Percentiles rank a stretch among this genome's conserved stretches.
phyloP scores from a whole-genome alignment of 2,113 vertebrate genomes.

The Malurus elegans region DNA sequence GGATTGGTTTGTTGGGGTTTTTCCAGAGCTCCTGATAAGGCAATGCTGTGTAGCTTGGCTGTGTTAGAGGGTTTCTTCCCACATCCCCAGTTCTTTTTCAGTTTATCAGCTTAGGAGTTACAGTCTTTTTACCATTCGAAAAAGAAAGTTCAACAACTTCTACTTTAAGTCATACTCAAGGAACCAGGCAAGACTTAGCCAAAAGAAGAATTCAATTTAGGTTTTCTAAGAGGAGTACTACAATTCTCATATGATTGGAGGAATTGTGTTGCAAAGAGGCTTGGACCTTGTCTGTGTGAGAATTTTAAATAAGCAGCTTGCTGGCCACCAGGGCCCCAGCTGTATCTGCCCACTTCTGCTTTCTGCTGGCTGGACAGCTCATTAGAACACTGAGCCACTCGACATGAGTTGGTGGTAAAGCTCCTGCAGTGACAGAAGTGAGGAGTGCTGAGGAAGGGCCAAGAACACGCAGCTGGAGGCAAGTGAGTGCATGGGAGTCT shows the following conservation, averaged over 20 bases:
- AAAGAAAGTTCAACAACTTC: background rate
- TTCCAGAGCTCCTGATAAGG: background rate
- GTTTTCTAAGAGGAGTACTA: background rate
- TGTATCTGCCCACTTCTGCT: background rate
- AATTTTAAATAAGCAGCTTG: background rate
- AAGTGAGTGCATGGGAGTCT: too few relatives aligned
- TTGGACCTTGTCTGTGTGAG: background rate
- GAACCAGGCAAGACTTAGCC: background rate
- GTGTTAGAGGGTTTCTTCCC: background rate
- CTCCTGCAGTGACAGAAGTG: background rate
- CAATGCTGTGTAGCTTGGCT: background rate
- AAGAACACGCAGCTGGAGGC: fast-evolving
- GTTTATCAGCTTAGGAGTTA: background rate
- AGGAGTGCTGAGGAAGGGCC: background rate
- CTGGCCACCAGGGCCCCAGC: background rate
- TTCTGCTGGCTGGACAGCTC: background rate
- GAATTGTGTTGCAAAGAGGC: background rate
- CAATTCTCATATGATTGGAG: background rate
- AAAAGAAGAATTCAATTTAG: background rate
- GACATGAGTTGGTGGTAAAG: background rate
- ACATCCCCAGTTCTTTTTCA: background rate
- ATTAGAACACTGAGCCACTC: fast-evolving
- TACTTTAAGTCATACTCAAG: background rate
- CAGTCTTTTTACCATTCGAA: background rate
- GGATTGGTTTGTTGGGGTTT: background rate